phyloP scores from a whole-genome alignment of 1,140 invertebrate genomes.

The Caenorhabditis tropicalis region DNA sequence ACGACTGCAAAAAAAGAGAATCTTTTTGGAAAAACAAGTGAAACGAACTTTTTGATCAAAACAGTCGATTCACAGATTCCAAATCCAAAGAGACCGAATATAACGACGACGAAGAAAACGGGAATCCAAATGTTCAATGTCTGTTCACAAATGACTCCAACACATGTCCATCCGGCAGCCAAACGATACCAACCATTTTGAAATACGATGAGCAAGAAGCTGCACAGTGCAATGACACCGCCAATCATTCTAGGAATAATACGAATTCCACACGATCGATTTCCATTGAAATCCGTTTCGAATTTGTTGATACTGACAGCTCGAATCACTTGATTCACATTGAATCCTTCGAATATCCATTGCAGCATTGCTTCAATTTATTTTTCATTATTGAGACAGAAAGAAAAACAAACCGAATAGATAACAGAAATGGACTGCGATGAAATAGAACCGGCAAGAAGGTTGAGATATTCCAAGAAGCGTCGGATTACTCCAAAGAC shows the following conservation, averaged over 20 bases:
- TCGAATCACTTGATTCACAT: slow-evolving; percentile 5
- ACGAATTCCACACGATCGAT: background rate
- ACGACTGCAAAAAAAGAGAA: background rate
- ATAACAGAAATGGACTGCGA: background rate
- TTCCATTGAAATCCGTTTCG: background rate
- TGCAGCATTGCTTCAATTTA: slow-evolving; percentile 6
- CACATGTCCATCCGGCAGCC: background rate
- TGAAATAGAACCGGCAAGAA: background rate
- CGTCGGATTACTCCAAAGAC: background rate
- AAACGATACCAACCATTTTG: background rate
- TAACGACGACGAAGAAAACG: background rate
- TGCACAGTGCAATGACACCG: background rate
- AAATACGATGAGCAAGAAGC: background rate
- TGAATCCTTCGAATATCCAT: background rate
- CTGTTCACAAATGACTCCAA: slow-evolving; percentile 9
- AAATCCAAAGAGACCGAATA: background rate
- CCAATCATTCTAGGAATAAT: background rate
- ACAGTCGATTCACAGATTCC: background rate
- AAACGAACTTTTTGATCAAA: background rate
- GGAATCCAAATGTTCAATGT: background rate
- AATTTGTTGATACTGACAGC: background rate
- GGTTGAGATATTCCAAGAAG: background rate
- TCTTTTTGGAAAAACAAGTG: background rate
- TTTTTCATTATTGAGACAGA: too few relatives aligned
- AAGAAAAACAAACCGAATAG: background rate